Conservation (phyloP, 2,797 vertebrate genomes). For the Taenioides sp. region DNA sequence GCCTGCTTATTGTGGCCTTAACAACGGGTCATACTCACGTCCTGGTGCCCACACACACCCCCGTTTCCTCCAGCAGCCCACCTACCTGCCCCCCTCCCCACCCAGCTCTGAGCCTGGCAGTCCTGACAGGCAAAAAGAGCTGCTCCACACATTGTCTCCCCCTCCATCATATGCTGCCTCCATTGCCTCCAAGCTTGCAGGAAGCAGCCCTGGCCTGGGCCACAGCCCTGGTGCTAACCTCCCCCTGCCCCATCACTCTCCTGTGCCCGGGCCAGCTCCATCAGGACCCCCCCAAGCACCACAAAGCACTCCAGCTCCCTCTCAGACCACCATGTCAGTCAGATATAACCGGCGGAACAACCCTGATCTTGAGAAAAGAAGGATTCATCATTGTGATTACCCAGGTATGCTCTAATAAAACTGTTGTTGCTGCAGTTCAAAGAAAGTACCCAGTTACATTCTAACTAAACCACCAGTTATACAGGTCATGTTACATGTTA, state of each 20-base stretch:
- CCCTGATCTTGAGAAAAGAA: conserved; percentile 94
- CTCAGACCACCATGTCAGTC: conserved; percentile 76
- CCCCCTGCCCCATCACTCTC: conserved; percentile 42
- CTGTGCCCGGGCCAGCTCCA: conserved; percentile 40
- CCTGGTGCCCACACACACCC: conserved; percentile 72
- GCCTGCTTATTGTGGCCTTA: conserved; percentile 82
- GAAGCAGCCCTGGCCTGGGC: conserved; percentile 50
- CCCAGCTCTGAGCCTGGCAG: conserved; percentile 97
- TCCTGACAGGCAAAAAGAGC: conserved; percentile 94
- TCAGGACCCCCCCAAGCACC: conserved; percentile 48
- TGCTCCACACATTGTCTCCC: conserved; percentile 92
- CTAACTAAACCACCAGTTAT: neutral
- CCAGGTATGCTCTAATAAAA: conserved; percentile 80
- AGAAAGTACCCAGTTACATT: neutral
- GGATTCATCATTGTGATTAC: conserved; percentile 98
- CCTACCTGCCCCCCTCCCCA: conserved; percentile 95
- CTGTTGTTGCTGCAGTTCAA: neutral
- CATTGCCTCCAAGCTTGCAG: conserved; percentile 92
- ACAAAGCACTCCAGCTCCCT: conserved; percentile 26
- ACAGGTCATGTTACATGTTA: neutral
- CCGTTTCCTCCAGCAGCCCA: conserved; percentile 79
- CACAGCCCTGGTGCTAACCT: conserved; percentile 56
- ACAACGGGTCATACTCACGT: conserved; percentile 77
- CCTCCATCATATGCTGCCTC: conserved; percentile 95
- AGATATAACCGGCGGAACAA: conserved; percentile 98